Conservation (phyloP, 1,140 invertebrate species). For the Pteromalus puparum region DNA sequence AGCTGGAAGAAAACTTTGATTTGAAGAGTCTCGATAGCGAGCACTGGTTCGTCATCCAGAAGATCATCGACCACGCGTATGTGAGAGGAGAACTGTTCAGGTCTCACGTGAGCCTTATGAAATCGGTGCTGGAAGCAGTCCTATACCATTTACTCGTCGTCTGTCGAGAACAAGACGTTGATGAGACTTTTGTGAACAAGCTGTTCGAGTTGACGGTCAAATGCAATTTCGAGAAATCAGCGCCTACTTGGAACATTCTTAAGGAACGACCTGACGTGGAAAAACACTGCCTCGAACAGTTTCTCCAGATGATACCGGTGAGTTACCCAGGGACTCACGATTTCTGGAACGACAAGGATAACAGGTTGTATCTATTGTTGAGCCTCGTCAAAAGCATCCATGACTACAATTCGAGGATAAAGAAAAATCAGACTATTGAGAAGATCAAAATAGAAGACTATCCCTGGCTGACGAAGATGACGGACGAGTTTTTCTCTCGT, state of each 20-base stretch:
- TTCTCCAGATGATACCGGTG: background rate
- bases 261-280: background rate
- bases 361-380: background rate
- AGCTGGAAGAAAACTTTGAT: background rate
- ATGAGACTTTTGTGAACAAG: background rate
- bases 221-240: background rate
- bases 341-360: background rate
- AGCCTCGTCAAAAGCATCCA: slow-evolving; percentile 14
- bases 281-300: background rate
- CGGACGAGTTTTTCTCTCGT: background rate
- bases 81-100: slow-evolving; percentile 21
- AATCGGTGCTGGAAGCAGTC: background rate
- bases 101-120: background rate
- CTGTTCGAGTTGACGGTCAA: background rate
- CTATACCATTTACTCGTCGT: background rate
- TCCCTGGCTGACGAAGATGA: slow-evolving; percentile 13
- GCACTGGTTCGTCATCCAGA: background rate
- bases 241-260: background rate
- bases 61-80: slow-evolving; percentile 10
- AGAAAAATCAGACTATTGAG: background rate
- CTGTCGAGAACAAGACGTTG: background rate
- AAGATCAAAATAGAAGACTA: background rate
- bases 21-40: background rate
- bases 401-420: background rate
- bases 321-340: slow-evolving; percentile 15